A percentile compares a stretch with the other conserved stretches of the same genome.
Evolutionary conservation across 2,888 invertebrate genomes (phyloP).

Genomic region (Chesias legatella): DNA sequence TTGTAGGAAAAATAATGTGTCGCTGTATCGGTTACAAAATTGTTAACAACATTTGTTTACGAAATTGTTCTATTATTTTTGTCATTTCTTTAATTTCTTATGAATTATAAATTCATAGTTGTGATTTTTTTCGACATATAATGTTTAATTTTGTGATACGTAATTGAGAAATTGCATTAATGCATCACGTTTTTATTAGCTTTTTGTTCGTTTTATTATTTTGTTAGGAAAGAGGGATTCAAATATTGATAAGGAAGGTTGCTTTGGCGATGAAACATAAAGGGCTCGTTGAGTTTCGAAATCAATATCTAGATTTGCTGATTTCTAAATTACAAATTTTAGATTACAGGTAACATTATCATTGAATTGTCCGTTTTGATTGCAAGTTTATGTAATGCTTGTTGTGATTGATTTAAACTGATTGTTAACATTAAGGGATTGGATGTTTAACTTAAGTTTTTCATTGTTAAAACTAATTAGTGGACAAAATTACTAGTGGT

Average conservation of each 20-base stretch:
- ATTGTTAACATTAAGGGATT: constrained; percentile 53
- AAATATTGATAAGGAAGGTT: constrained; percentile 48
- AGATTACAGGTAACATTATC: constrained; percentile 53
- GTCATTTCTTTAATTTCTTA: constrained; percentile 62
- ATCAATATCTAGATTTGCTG: constrained; percentile 54
- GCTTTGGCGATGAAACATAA: constrained; percentile 41
- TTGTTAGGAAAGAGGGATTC: constrained; percentile 52
- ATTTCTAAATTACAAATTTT: constrained; percentile 55
- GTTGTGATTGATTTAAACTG: constrained; percentile 35
- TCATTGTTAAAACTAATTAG: constrained; percentile 68
- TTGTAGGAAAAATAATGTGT: constrained; percentile 50
- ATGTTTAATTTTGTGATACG: constrained; percentile 79
- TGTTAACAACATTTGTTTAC: constrained; percentile 57
- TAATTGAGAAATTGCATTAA: constrained; percentile 74
- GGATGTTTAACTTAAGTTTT: constrained; percentile 64
- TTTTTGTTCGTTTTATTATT: constrained; percentile 52
- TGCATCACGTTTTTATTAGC: constrained; percentile 70
- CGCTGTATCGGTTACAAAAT: constrained; percentile 49
- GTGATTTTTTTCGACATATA: constrained; percentile 80
- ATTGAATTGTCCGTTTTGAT: constrained; percentile 44
- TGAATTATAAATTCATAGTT: constrained; percentile 81
- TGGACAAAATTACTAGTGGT: constrained; percentile 55
- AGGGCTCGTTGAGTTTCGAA: constrained; percentile 43
- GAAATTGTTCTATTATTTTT: constrained; percentile 65
- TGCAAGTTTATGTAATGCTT: constrained; percentile 34